Evolutionary conservation across 2,113 vertebrate genomes (phyloP).

Genomic region (Chauna torquata): DNA sequence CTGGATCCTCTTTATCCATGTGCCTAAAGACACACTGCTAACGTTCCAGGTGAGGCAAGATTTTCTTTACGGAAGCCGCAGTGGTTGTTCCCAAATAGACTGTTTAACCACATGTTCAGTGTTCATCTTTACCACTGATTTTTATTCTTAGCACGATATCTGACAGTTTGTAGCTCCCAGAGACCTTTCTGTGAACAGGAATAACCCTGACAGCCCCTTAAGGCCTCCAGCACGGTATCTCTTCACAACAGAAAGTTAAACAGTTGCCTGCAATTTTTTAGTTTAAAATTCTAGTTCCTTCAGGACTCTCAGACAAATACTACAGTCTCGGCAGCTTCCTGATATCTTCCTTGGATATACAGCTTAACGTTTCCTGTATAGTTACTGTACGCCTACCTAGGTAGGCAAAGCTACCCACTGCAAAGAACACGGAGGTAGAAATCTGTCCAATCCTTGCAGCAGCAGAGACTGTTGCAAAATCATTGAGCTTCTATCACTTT

Average conservation of each 20-base stretch:
- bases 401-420: not conserved
- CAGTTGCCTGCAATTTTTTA: not conserved
- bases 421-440: not conserved
- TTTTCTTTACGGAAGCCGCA: not conserved
- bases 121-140: not conserved
- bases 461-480: not conserved
- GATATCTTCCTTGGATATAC: too few relatives aligned
- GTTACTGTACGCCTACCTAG: not conserved
- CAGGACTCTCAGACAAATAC: not conserved
- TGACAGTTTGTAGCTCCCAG: not conserved
- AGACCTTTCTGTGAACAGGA: not conserved
- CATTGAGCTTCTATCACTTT: too few relatives aligned
- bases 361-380: not conserved
- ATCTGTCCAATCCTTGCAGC: not conserved
- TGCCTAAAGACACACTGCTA: not conserved
- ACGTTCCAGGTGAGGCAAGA: not conserved
- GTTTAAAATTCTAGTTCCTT: not conserved
- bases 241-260: not conserved
- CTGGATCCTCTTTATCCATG: not conserved
- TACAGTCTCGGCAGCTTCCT: not conserved
- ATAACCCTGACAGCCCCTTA: not conserved
- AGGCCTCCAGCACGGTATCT: not conserved
- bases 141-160: not conserved
- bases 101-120: not conserved
- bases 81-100: not conserved